Base-by-base conservation (phyloP, 1,140 invertebrate genomes). In the Papilio polytes region DNA sequence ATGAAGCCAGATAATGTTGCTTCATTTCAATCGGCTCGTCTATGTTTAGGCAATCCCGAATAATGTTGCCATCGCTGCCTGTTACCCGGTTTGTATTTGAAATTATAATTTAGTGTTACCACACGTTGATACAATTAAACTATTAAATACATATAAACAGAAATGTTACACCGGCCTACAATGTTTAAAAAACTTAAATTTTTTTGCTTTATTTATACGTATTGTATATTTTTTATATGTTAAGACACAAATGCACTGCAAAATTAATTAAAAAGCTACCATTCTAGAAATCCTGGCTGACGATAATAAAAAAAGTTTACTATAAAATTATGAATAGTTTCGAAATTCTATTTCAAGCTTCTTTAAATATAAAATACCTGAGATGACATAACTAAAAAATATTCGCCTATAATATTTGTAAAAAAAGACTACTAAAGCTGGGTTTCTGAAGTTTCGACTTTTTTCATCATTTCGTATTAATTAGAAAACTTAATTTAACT, bases 1-100 rank as follows among this genome's bases (percentile, higher is more conserved):
- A 76, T 48, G 10, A 73, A 26, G 74, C 44, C 46, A 4, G 44
- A 76, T 76, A 48, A 26, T 31, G 74, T 76, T 48, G 74, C 74
- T 26, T 46, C 15, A 48, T 48, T 51, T 31, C 41, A 76, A 48
- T 70, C 63, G 63, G 26, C 74, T 22, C 12, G 74, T 76, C 74
- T 51, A 44, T 48, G 74, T 76, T 46, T 76, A 51, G n/a, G 74
- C 74, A 76, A 76, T 76, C 74, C 74, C 74, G 46, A 76, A 76
- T 48, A 76, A 76, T 76, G 74, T 76, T 76, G 46, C 74, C 74
- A 76, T 26, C 44, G 46, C 46, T 70, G 63, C 44, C 74, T 51
- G 46, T 48, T 76, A 48, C 74, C 74, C 41, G 74, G 41, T 76
- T 76, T 76, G 74, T 51, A 51, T 12, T 76, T 76, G 31, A 51